A percentile compares a stretch with the other conserved stretches of the same genome.
Conservation (phyloP, 1,140 invertebrate species). For the Papilio glaucus region DNA sequence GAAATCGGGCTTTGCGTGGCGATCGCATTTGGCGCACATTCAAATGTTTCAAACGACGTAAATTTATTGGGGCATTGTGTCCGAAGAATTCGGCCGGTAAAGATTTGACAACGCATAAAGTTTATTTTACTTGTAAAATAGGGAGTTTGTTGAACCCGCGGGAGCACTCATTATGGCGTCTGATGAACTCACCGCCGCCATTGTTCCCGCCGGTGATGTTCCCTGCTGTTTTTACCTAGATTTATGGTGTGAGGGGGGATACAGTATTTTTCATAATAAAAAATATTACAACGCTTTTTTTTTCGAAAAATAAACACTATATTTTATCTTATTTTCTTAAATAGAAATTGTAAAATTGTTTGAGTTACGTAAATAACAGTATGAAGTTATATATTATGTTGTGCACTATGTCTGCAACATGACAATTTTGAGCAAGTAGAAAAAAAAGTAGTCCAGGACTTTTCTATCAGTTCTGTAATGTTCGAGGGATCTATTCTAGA, state of each 20-base stretch:
- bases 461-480: no score
- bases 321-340: not conserved
- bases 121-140: conserved; percentile 74
- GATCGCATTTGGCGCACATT: conserved; percentile 51
- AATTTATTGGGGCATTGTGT: conserved; percentile 49
- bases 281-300: not conserved
- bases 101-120: conserved; percentile 65
- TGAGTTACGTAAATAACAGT: no score
- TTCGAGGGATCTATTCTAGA: no score
- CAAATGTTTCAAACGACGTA: conserved; percentile 49
- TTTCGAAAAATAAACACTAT: no score
- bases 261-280: conserved; percentile 10
- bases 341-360: not conserved
- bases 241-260: conserved; percentile 3
- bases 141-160: conserved; percentile 79
- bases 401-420: no score
- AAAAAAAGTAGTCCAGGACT: no score
- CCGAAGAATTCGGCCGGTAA: conserved; percentile 57
- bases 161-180: conserved; percentile 78
- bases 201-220: conserved; percentile 70
- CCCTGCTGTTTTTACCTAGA: conserved; percentile 53
- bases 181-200: conserved; percentile 75
- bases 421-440: no score
- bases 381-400: no score
- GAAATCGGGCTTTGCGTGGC: conserved; percentile 38